Evolutionary conservation across 2,888 invertebrate genomes (phyloP), one percentile per base, ranked within the genome.

Genomic region (Timandra comae): DNA sequence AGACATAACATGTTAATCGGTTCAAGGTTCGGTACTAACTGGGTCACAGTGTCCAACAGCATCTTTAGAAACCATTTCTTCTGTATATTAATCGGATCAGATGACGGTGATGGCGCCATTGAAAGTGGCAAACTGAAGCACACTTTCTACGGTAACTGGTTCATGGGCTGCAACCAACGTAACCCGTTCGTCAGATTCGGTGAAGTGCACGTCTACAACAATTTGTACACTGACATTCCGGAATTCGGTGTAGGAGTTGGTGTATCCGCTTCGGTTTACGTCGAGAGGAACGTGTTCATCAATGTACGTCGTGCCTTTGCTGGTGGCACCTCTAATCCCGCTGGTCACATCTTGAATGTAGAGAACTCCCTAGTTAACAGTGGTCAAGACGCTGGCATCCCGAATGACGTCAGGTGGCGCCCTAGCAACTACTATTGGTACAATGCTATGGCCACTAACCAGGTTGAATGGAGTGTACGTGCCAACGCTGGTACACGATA

Each of bases 121-220:
- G 3, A 22, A 9, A 6, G 6, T 6, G 24, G 24, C 1, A 24
- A 10, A 24, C 11, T 24, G 11, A 24, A 24, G 11, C 24, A 24
- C 10, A 12, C 28, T 19, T 30, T 30, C 8, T 24, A 27, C 7
- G 30, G 26, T 3, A 27, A 32, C 9, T 41, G 2, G 7, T 35
- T 32, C 2, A 30, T 20, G 9, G 16, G 12, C 32, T 37, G 12
- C 3, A 30, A 6, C 12, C 37, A 37, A 23, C 34, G 41, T 6
- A 32, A 41, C 12, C 37, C 41, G 6, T 27, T 11, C 20, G 37
- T 41, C 8, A 29, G 41, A 10, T 35, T 25, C n/a, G 41, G 41
- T 3, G 37, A 37, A 3, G 41, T 37, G 12, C 41, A 37, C 8
- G 10, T 41, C 0, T 21, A 37, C 0, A 41, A 41, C 27, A 41